Conservation (phyloP, 2,888 invertebrate species). For the Caenorhabditis drosophilae region DNA sequence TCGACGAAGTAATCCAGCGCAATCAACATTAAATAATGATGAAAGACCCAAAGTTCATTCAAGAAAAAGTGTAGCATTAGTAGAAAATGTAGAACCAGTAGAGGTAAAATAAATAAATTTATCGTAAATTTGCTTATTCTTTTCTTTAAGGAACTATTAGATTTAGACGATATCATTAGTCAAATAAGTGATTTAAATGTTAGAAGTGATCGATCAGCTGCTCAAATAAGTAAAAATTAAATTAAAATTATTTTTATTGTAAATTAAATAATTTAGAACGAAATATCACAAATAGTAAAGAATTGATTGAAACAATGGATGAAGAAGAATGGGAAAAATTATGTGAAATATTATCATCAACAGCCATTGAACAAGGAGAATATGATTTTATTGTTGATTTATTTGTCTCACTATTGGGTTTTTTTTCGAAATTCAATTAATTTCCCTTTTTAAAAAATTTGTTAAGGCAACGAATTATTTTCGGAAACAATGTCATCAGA, state of each 20-base stretch:
- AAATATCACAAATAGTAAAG: slow-evolving; percentile 28
- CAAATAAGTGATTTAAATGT: slow-evolving; percentile 39
- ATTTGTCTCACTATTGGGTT: slow-evolving; percentile 34
- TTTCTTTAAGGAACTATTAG: slow-evolving; percentile 27
- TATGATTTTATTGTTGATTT: slow-evolving; percentile 45
- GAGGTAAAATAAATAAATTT: slow-evolving; percentile 2
- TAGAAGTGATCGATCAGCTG: slow-evolving; percentile 39
- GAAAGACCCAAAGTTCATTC: slow-evolving; percentile 1
- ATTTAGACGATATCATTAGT: slow-evolving; percentile 39
- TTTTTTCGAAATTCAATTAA: slow-evolving; percentile 9
- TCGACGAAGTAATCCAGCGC: neutral
- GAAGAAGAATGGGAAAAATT: slow-evolving; percentile 43
- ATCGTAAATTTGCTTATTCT: neutral
- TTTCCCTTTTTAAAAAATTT: no score
- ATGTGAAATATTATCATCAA: slow-evolving; percentile 21
- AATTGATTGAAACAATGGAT: slow-evolving; percentile 38
- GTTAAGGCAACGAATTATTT: slow-evolving; percentile 33
- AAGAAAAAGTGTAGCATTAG: neutral
- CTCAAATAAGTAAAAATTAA: slow-evolving; percentile 38
- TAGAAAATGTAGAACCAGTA: slow-evolving; percentile 7
- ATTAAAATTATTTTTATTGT: neutral
- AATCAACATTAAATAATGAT: neutral
- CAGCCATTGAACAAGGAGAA: slow-evolving; percentile 40
- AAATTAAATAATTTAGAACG: slow-evolving; percentile 26
- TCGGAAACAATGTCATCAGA: slow-evolving; percentile 24